Evolutionary conservation across 2,113 vertebrate species (phyloP), one percentile per base, ranked within the genome.

Genomic region (Corythornis cristatus): DNA sequence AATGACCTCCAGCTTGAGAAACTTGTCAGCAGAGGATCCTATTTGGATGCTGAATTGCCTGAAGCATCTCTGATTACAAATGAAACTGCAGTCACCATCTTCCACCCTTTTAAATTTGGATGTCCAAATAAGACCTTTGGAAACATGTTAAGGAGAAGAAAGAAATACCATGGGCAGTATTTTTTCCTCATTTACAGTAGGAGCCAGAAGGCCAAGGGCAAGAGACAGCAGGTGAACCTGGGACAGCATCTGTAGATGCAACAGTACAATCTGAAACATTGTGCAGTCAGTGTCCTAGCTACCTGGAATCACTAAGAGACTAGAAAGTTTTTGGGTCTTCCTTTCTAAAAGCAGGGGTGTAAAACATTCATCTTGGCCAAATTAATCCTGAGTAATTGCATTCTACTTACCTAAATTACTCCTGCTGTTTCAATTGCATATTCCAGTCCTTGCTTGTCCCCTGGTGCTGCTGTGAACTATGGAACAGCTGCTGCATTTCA

Each of bases 401-500:
- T 85, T 82, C 74, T 73, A 15, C 50, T 92, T 83, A 76, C 60
- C 33, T 33, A 90, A 90, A 91, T 70, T n/a, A 58, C 15, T 26
- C 74, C 74, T 79, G 67, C 75, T 71, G 31, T 25, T 92, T 51
- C 86, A 40, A 12, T 6, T 48, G 81, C 22, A 21, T 14, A 9
- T 50, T 85, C 45, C 6, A 3, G 19, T 20, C 65, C 35, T 71
- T 4, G 0, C 53, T 31, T 81, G 82, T 83, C 73, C 66, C 80
- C 42, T 2, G 0, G 31, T 46, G 50, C 73, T 82, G 42, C 57
- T 48, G 65, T 25, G 62, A 76, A 21, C 73, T 6, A 21, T 43
- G n/a, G 8, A 93, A 50, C 81, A 95, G 81, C 94, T 93, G 91
- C 81, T 85, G 71, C 77, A 85, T 92, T 51, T 57, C 33, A 56